Evolutionary conservation across 2,888 invertebrate genomes (phyloP), one percentile per base, ranked within the genome.

Genomic region (Tridacna gigas): DNA sequence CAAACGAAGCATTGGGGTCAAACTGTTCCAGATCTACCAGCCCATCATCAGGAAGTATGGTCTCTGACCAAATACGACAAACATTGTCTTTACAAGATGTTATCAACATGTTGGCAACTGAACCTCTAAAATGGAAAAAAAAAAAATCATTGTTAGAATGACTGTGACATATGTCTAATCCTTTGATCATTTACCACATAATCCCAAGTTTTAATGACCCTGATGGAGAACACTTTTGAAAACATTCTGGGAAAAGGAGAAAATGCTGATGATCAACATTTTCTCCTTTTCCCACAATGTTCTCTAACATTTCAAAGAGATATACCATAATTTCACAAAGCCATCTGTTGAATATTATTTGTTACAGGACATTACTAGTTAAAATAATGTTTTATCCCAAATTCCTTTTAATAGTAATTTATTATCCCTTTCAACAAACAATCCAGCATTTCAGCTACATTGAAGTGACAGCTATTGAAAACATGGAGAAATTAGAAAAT

Each of bases 1-100:
- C 95, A 84, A 95, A 95, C 74, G 95, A 95, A 26, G 95, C 95
- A 74, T 95, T 93, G 5, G 96, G 95, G 90, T 96, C 96, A 90
- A 96, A 95, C 93, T 96, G 96, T 83, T 91, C 94, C 73, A 92
- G 89, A 85, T 94, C 95, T 73, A 92, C 89, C 22, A 94, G 96
- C 78, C 99, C 99, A 96, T 99, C 99, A 94, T 99, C 99, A 0
- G 99, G 99, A 88, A 99, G 96, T 84, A 99, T 97, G 0, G 99
- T 99, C 95, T 99, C 99, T 77, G 98, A 98, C 99, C 99, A 99
- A 91, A 99, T 97, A 89, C 99, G 97, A 94, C 99, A 99, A 92
- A 99, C 99, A 95, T 99, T 99, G 95, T 99, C 99, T 93, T 97
- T 97, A 95, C 99, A 99, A 74, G 99, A 99, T 81, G 99, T 99